Conservation (phyloP, 2,888 invertebrate species). For the Trachelus tabidus region DNA sequence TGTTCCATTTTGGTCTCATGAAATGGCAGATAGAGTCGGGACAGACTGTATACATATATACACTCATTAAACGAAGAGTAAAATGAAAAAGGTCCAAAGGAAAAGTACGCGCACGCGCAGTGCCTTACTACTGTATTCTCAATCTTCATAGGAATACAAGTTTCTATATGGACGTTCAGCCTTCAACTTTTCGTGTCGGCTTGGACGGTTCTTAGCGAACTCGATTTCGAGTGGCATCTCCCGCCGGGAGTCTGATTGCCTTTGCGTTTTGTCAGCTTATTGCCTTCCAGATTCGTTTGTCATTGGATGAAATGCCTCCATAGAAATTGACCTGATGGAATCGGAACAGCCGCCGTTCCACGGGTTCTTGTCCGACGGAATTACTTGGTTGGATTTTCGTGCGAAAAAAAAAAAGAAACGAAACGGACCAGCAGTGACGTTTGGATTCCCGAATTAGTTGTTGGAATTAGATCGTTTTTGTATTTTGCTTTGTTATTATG, state of each 20-base stretch:
- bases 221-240: constrained; percentile 43
- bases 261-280: constrained; percentile 48
- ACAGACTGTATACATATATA: neutral
- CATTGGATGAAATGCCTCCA: constrained; percentile 35
- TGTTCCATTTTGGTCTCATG: neutral
- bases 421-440: neutral
- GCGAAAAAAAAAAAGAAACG: neutral
- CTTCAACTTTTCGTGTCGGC: neutral
- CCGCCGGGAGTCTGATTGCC: constrained; percentile 46
- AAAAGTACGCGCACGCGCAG: neutral
- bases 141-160: neutral
- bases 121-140: neutral
- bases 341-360: neutral
- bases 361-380: neutral
- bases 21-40: neutral
- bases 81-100: neutral
- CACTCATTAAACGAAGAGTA: neutral
- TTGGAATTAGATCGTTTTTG: neutral
- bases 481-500: neutral
- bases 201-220: constrained; percentile 21
- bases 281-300: constrained; percentile 48
- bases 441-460: neutral
- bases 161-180: neutral
- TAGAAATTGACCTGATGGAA: constrained; percentile 36
- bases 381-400: neutral